These are phyloP conservation scores for Pocillopora verrucosa DNA, from an alignment of 64 coral and sea anemone genomes.

Conservation along the genomic window DNA sequence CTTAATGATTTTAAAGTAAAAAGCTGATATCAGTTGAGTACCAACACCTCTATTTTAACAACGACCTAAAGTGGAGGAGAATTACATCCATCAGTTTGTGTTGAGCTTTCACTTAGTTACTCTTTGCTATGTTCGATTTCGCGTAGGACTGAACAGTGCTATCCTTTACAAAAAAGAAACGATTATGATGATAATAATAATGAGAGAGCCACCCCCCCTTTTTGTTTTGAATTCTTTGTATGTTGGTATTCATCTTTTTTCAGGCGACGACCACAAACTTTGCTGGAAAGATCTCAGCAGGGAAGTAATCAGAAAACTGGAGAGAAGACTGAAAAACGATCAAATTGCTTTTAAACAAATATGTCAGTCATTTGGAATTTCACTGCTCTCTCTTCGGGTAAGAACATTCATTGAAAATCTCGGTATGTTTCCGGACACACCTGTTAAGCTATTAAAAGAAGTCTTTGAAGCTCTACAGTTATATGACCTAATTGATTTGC, in stretches of 20 bases:
- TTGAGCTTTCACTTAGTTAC: too few relatives aligned
- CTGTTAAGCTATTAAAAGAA: background rate
- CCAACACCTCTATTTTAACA: too few relatives aligned
- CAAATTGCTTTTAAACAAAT: background rate
- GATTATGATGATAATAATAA: background rate
- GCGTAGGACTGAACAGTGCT: too few relatives aligned
- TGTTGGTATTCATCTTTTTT: background rate
- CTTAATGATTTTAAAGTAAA: too few relatives aligned
- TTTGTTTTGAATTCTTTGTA: background rate
- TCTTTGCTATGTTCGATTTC: too few relatives aligned
- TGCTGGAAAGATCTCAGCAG: background rate
- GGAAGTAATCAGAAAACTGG: background rate
- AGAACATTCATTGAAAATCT: background rate
- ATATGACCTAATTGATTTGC: constrained; percentile 10
- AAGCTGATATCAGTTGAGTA: too few relatives aligned
- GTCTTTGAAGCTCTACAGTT: constrained; percentile 22
- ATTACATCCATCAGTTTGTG: too few relatives aligned
- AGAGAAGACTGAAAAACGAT: background rate
- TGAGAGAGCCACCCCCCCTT: background rate
- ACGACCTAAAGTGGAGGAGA: too few relatives aligned
- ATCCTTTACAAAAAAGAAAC: too few relatives aligned
- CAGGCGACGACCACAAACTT: background rate
- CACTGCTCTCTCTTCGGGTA: too few relatives aligned
- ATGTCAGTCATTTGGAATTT: background rate
- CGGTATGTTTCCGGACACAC: background rate